Base-by-base conservation (phyloP, 2,113 vertebrate genomes). In the Albula goreensis region DNA sequence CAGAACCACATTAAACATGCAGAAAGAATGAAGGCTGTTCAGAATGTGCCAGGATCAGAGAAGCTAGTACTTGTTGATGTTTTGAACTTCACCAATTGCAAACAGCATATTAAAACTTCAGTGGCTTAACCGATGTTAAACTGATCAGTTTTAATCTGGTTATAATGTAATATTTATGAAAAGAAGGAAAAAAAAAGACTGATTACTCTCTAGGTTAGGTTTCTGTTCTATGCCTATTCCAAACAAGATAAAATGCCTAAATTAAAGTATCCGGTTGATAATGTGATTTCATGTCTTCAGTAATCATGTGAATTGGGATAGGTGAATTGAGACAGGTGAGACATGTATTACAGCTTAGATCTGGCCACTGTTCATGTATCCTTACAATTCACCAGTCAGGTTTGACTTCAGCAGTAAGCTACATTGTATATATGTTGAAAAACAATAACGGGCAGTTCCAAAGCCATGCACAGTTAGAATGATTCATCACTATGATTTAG, bases 21-120 rank as follows among this genome's bases (percentile, higher is more conserved):
- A 94, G 93, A 92, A 91, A 78, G 88, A 88, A 94, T 90, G 89
- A 89, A 90, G 89, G 91, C 91, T 90, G 4, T 8, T 17, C 17
- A 22, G 10, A n/a, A 50, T 17, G 79, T 80, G 50, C 17, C n/a
- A 56, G 11, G 22, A 80, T 48, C 48, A 80, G 17, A 80, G 5
- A 49, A 80, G 78, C 11, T 49, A 70, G 22, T 19, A 12, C 6
- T 17, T 1, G 66, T 12, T 17, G 66, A 41, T 10, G 22, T 70
- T 2, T 10, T 22, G 31, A 41, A 0, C 66, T 4, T 17, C 17
- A 70, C 66, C 8, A 6, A 41, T 41, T 70, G 22, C 22, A 70
- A 15, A 49, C 12, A 48, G n/a, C 53, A 22, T 25, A 83, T 49
- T 31, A 49, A 70, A 17, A 49, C 81, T 49, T 13, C 81, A 19